Evolutionary conservation across 2,113 vertebrate species (phyloP).

Genomic region (Hyperopisus bebe): DNA sequence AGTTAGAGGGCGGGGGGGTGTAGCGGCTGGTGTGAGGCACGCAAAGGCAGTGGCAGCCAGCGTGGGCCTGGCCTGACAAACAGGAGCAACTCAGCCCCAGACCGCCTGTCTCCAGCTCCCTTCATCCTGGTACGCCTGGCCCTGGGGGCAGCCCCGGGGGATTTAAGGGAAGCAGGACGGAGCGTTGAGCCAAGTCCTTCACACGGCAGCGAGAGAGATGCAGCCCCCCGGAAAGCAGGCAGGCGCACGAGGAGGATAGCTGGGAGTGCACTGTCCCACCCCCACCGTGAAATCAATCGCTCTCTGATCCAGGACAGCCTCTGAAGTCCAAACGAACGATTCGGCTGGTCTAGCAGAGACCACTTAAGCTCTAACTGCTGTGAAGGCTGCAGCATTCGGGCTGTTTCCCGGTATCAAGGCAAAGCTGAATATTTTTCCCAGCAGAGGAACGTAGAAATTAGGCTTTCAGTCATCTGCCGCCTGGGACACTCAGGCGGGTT

Average conservation of each 20-base stretch:
- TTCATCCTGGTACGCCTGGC: conserved; percentile 43
- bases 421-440: neutral
- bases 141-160: conserved; percentile 54
- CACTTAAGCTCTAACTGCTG: neutral
- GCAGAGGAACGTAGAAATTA: neutral
- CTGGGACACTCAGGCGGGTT: neutral
- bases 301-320: neutral
- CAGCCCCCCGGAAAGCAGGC: neutral
- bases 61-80: neutral
- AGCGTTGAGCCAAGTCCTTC: conserved; percentile 53
- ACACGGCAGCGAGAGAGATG: conserved; percentile 47
- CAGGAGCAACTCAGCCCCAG: conserved; percentile 34
- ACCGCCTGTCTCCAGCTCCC: conserved; percentile 54
- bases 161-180: conserved; percentile 51
- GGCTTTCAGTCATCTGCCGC: neutral
- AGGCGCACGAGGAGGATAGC: neutral
- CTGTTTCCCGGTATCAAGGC: neutral
- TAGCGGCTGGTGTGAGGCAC: neutral
- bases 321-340: neutral
- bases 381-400: neutral
- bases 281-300: neutral
- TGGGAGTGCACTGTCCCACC: neutral
- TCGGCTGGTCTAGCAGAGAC: neutral
- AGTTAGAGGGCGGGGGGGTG: neutral
- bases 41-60: neutral